Evolutionary conservation across 53 echinoderm and acorn worm genomes (phyloP).

Genomic region (Temnopleurus reevesii): DNA sequence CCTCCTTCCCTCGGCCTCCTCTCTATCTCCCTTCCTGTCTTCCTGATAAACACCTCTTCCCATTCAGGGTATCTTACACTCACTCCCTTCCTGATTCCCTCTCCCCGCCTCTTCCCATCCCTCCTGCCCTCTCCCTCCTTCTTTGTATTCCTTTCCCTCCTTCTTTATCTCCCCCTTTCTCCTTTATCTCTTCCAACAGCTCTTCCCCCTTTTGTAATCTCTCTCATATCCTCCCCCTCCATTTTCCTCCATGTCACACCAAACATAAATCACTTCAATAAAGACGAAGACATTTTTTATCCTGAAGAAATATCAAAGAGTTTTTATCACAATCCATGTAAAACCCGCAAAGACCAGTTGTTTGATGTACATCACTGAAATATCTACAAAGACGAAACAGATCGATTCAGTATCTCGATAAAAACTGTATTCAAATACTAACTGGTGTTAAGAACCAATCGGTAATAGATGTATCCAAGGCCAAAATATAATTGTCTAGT

Average conservation of each 20-base stretch:
- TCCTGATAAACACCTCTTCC: not conserved
- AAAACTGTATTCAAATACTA: not conserved
- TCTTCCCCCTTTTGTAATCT: no score
- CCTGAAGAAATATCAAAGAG: slow-evolving; percentile 52
- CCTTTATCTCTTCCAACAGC: no score
- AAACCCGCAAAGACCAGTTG: not conserved
- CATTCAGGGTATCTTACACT: not conserved
- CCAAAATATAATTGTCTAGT: no score
- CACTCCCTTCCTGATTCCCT: not conserved
- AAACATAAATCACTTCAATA: not conserved
- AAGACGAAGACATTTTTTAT: slow-evolving; percentile 5
- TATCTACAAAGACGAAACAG: not conserved
- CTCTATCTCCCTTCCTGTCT: not conserved
- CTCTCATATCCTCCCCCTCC: no score
- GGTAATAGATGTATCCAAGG: no score
- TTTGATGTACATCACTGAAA: not conserved
- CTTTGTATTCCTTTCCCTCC: no score
- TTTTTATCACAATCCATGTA: slow-evolving; percentile 49
- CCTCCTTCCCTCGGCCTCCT: not conserved
- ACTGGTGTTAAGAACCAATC: not conserved
- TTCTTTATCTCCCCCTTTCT: no score
- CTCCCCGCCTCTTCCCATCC: not conserved
- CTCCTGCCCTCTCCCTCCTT: not conserved
- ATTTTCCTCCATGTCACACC: no score
- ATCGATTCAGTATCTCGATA: not conserved